Percentiles rank a stretch among this genome's conserved stretches.
Evolutionary conservation across 2,113 vertebrate genomes (phyloP).

Genomic region (Crocuta crocuta): DNA sequence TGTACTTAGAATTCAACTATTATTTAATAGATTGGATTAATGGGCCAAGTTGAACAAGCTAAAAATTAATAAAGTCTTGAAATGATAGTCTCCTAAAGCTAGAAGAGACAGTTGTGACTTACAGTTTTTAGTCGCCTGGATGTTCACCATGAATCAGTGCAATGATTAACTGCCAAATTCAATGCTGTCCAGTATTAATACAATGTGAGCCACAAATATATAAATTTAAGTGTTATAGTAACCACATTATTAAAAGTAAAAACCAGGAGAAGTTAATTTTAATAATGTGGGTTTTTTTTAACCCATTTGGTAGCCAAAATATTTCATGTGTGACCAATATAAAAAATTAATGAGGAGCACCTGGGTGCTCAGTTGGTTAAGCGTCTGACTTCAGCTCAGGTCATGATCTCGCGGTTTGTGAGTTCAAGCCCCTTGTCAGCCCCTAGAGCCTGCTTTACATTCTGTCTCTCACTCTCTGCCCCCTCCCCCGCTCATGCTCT

Average conservation of each 20-base stretch:
- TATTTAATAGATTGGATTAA: slow-evolving; percentile 26
- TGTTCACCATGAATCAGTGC: neutral
- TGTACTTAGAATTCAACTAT: slow-evolving; percentile 5
- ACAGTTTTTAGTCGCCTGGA: slow-evolving; percentile 32
- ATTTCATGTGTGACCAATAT: neutral
- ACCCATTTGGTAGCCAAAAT: neutral
- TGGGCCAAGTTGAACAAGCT: neutral
- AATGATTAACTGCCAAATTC: neutral
- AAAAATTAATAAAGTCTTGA: slow-evolving; percentile 42
- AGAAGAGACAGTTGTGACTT: neutral
- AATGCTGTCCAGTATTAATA: neutral
- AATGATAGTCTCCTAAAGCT: neutral
- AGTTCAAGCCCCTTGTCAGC: too few relatives aligned
- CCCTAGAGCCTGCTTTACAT: too few relatives aligned
- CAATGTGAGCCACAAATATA: neutral
- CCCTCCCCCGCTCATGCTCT: too few relatives aligned
- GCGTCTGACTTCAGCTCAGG: too few relatives aligned
- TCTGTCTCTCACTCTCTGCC: too few relatives aligned
- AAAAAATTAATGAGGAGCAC: neutral
- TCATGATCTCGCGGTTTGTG: too few relatives aligned
- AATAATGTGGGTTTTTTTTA: neutral
- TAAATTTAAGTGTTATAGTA: neutral
- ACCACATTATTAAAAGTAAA: slow-evolving; percentile 5
- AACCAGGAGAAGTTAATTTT: slow-evolving; percentile 28
- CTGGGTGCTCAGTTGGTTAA: too few relatives aligned